Percentiles rank a stretch among this genome's conserved stretches.
Evolutionary conservation across 2,113 vertebrate genomes (phyloP).

Genomic region (Pristiophorus japonicus): DNA sequence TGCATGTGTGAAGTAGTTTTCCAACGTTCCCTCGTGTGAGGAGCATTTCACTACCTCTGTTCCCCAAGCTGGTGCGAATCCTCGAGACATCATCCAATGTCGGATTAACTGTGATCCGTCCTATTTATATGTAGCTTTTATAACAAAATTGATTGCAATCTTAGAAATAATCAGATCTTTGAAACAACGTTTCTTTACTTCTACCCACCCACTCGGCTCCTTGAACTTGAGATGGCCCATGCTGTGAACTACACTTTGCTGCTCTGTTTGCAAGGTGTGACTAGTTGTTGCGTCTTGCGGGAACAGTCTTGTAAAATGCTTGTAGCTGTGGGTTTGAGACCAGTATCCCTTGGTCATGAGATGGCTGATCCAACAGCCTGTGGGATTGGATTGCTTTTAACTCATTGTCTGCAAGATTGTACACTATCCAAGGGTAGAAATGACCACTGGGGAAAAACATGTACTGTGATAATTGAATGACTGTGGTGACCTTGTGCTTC

Average conservation of each 20-base stretch:
- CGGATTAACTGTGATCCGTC: background rate
- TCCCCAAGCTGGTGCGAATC: background rate
- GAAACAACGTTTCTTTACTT: too few species aligned
- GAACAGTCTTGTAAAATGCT: background rate
- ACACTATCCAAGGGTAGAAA: background rate
- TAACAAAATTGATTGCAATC: background rate
- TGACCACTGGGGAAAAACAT: background rate
- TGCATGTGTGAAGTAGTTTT: background rate
- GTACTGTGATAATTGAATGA: slow-evolving; percentile 22
- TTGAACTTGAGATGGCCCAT: background rate
- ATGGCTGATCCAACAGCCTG: background rate
- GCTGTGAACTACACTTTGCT: background rate
- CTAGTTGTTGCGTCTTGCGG: background rate
- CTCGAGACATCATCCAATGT: too few species aligned
- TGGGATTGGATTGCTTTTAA: background rate
- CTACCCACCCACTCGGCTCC: too few species aligned
- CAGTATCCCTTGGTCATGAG: background rate
- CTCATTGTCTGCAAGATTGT: background rate
- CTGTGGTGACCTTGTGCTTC: background rate
- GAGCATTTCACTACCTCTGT: background rate
- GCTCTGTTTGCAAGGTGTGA: background rate
- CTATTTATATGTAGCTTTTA: background rate
- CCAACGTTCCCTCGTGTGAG: background rate
- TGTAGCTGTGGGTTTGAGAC: background rate
- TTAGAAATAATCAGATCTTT: too few species aligned